phyloP scores from a whole-genome alignment of 2,888 invertebrate genomes.

The Cephus nigrinus region DNA sequence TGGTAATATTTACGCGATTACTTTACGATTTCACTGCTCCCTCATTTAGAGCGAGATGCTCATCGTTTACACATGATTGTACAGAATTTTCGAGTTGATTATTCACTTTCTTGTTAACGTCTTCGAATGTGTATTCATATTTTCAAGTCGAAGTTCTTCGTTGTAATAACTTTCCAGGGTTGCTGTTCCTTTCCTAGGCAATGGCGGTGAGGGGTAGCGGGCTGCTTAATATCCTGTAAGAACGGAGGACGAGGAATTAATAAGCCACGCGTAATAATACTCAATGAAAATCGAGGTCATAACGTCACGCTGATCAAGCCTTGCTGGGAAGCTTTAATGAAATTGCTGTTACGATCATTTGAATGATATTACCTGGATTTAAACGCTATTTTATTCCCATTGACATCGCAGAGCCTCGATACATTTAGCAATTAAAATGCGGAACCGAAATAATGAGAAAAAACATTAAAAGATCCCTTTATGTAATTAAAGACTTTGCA shows the following conservation, averaged over 20 bases:
- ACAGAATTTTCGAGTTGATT: background rate
- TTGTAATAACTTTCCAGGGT: background rate
- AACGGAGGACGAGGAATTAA: background rate
- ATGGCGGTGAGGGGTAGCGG: background rate
- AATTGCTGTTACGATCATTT: background rate
- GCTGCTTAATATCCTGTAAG: background rate
- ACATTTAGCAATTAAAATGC: background rate
- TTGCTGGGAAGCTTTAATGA: background rate
- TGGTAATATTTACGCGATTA: background rate
- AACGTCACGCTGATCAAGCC: background rate
- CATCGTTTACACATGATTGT: background rate
- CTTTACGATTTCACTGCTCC: background rate
- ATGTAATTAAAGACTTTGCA: background rate
- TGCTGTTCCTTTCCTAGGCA: background rate
- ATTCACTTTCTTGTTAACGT: background rate
- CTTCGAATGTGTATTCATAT: background rate
- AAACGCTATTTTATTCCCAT: background rate
- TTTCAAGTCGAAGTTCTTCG: background rate
- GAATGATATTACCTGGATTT: background rate
- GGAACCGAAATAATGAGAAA: background rate
- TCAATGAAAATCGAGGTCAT: background rate
- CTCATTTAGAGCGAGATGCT: background rate
- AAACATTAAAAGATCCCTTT: background rate
- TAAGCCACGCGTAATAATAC: background rate
- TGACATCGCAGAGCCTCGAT: background rate